These are phyloP conservation scores for Calyptomena viridis DNA, from an alignment of 2,113 vertebrate genomes.

Conservation along the genomic window DNA sequence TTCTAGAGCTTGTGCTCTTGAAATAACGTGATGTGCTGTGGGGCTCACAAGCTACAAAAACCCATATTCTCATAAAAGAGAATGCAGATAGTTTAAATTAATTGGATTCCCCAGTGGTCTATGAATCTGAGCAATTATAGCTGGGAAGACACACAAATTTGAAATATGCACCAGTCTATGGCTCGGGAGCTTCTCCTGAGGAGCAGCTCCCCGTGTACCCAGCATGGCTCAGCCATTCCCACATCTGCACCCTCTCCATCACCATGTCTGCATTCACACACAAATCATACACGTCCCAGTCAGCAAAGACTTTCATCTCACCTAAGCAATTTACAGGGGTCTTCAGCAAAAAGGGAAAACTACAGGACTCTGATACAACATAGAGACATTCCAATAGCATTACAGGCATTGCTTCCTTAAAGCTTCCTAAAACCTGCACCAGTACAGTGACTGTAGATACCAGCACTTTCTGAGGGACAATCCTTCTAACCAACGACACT, in stretches of 20 bases:
- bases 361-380: not conserved
- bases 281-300: not conserved
- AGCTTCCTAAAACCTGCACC: not conserved
- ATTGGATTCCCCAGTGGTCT: not conserved
- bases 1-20: not conserved
- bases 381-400: not conserved
- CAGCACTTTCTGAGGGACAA: not conserved
- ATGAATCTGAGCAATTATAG: not conserved
- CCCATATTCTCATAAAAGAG: not conserved
- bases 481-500: not conserved
- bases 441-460: not conserved
- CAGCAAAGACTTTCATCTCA: not conserved
- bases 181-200: not conserved
- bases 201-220: not conserved
- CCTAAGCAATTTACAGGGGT: not conserved
- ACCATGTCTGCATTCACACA: not conserved
- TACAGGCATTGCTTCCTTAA: not conserved
- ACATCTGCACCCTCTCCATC: not conserved
- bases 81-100: conserved; percentile 12
- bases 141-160: not conserved
- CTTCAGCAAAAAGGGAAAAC: not conserved
- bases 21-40: rapidly evolving
- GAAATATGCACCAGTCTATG: not conserved
- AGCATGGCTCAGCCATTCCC: not conserved
- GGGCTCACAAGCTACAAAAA: not conserved